Percentiles rank a stretch among this genome's conserved stretches.
These are phyloP conservation scores for Platysteira castanea DNA, from an alignment of 2,113 vertebrate species.

Conservation along the genomic window DNA sequence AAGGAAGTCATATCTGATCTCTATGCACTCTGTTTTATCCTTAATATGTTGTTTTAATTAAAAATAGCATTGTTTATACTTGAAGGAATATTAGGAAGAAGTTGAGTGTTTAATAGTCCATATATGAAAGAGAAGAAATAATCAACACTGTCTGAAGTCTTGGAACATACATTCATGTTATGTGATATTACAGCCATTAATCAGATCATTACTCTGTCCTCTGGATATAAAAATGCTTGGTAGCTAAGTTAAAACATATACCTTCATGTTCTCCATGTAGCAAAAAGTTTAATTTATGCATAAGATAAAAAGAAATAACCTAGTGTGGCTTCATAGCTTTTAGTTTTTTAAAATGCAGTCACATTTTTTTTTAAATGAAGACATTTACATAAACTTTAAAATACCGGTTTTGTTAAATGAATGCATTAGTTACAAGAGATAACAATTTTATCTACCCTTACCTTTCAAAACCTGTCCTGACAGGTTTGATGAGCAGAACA, in stretches of 20 bases:
- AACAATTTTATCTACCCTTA: neutral
- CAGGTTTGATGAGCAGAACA: neutral
- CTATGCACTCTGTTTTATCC: neutral
- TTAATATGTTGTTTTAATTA: conserved; percentile 47
- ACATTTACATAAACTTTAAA: neutral
- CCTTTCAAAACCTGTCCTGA: neutral
- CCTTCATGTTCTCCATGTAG: neutral
- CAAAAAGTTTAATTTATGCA: neutral
- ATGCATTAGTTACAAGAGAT: neutral
- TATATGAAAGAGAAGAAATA: neutral
- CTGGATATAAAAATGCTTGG: neutral
- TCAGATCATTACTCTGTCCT: neutral
- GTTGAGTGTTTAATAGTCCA: neutral
- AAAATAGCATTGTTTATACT: neutral
- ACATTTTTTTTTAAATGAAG: neutral
- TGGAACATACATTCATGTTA: neutral
- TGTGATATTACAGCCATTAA: neutral
- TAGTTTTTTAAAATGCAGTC: neutral
- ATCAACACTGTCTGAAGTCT: neutral
- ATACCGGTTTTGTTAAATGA: neutral
- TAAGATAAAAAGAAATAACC: neutral
- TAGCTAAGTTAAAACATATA: neutral
- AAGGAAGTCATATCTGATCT: conserved; percentile 4
- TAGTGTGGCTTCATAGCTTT: neutral
- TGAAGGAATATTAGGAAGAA: neutral